Evolutionary conservation across 2,888 invertebrate genomes (phyloP).

Genomic region (Tetramorium bicarinatum): DNA sequence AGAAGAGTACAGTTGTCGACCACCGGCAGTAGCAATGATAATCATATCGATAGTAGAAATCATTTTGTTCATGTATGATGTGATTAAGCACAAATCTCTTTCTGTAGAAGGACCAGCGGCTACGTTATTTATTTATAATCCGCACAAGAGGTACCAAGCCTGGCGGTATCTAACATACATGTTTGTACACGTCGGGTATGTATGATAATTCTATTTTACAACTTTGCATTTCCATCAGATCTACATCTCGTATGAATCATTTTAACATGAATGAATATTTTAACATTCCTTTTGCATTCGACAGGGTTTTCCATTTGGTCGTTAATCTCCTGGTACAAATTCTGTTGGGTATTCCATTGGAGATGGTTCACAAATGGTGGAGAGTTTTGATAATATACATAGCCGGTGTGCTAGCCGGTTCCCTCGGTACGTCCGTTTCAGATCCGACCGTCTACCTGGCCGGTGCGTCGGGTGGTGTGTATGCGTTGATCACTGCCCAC

Average conservation of each 20-base stretch:
- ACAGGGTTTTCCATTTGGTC: constrained; percentile 94
- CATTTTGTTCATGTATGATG: constrained; percentile 87
- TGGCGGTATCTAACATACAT: constrained; percentile 98
- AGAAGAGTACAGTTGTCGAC: constrained; percentile 96
- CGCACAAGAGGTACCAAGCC: constrained; percentile 93
- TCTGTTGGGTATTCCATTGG: constrained; percentile 96
- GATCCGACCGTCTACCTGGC: constrained; percentile 94
- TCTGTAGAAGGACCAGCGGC: constrained; percentile 91
- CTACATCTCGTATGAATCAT: neutral
- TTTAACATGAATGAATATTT: neutral
- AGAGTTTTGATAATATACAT: constrained; percentile 94
- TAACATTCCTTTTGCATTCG: constrained; percentile 55
- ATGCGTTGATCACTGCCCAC: constrained; percentile 97
- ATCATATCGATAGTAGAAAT: constrained; percentile 96
- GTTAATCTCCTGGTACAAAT: constrained; percentile 97
- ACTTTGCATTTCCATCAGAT: neutral
- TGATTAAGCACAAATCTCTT: constrained; percentile 76
- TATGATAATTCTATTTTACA: constrained; percentile 45
- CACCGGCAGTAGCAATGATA: constrained; percentile 97
- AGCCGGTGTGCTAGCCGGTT: constrained; percentile 95
- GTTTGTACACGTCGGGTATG: constrained; percentile 97
- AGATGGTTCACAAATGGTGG: constrained; percentile 99
- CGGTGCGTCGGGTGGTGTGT: constrained; percentile 98
- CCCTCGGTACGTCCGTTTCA: constrained; percentile 93
- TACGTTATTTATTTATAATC: constrained; percentile 95